phyloP scores from a whole-genome alignment of 2,797 vertebrate genomes.

The Taeniopygia guttata region DNA sequence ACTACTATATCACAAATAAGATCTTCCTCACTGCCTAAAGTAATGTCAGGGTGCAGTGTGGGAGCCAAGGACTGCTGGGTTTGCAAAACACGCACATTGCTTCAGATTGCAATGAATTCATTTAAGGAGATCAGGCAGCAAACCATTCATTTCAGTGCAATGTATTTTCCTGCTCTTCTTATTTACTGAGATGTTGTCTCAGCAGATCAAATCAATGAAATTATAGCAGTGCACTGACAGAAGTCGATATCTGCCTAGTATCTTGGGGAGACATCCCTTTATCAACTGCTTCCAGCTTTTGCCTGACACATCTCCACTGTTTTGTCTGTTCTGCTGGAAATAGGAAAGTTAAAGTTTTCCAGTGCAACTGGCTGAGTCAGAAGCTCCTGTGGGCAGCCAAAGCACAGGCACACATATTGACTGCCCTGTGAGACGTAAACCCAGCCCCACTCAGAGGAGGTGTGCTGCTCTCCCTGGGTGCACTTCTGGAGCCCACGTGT shows the following conservation, averaged over 20 bases:
- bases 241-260: neutral
- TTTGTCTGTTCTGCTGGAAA: neutral
- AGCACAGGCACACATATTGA: neutral
- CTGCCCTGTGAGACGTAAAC: neutral
- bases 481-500: neutral
- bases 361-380: neutral
- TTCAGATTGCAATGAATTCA: conserved; percentile 8
- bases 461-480: neutral
- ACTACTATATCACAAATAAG: conserved; percentile 21
- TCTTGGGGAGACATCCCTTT: neutral
- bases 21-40: conserved; percentile 24
- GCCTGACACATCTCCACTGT: neutral
- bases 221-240: neutral
- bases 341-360: neutral
- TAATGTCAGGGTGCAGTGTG: conserved; percentile 16
- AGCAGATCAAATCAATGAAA: conserved; percentile 14
- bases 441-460: neutral
- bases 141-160: neutral
- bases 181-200: neutral
- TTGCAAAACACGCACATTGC: conserved; percentile 35
- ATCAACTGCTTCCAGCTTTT: neutral
- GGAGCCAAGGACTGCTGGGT: conserved; percentile 11
- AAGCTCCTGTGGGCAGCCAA: neutral
- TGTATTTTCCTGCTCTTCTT: conserved; percentile 5
- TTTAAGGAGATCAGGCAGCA: conserved; percentile 31